phyloP scores from a whole-genome alignment of 2,888 invertebrate species.

The Heteromurus nitidus region DNA sequence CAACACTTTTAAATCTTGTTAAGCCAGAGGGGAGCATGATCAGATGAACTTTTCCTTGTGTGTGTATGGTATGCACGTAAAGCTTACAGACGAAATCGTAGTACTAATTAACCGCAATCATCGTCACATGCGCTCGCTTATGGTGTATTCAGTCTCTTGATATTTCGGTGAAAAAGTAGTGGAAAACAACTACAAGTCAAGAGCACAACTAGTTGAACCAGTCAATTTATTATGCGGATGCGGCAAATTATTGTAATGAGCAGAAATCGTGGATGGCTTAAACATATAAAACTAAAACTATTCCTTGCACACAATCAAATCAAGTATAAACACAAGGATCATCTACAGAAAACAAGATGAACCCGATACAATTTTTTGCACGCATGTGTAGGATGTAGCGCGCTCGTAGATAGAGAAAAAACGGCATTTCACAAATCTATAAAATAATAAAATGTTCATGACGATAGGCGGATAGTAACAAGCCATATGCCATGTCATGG shows the following conservation, averaged over 20 bases:
- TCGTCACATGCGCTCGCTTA: too few relatives aligned
- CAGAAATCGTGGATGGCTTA: slow-evolving; percentile 20
- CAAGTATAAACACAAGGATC: too few relatives aligned
- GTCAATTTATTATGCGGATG: slow-evolving; percentile 52
- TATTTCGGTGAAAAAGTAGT: background rate
- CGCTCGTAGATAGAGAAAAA: too few relatives aligned
- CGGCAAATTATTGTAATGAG: slow-evolving; percentile 47
- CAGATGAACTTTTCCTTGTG: slow-evolving; percentile 32
- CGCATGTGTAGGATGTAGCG: background rate
- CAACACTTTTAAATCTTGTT: slow-evolving; percentile 25
- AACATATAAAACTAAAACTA: background rate
- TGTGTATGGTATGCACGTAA: too few relatives aligned
- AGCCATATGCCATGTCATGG: slow-evolving; percentile 47
- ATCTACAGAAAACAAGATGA: background rate
- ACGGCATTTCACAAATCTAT: too few relatives aligned
- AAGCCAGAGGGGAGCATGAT: slow-evolving; percentile 7
- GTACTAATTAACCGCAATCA: too few relatives aligned
- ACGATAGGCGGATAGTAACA: slow-evolving; percentile 18
- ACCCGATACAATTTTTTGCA: background rate
- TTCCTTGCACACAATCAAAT: too few relatives aligned
- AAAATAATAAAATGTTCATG: slow-evolving; percentile 39
- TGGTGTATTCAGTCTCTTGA: too few relatives aligned
- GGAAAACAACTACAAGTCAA: slow-evolving; percentile 16
- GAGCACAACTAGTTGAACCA: slow-evolving; percentile 39
- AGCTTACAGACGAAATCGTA: too few relatives aligned